These are phyloP conservation scores for Alaudala cheleensis DNA, from an alignment of 2,113 vertebrate genomes.

Conservation along the genomic window DNA sequence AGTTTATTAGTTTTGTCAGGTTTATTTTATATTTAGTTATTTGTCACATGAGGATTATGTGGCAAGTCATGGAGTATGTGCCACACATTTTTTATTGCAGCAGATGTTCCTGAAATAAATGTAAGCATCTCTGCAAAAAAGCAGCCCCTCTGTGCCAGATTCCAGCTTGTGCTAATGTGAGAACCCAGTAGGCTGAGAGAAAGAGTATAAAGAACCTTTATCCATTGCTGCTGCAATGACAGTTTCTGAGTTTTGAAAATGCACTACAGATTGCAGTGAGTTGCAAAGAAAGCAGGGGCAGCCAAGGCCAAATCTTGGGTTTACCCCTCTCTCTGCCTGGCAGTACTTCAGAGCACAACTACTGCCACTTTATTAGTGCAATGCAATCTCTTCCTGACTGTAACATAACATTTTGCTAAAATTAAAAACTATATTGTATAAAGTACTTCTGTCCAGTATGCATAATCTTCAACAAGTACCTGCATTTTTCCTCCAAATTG, in stretches of 20 bases:
- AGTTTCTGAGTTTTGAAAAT: not conserved
- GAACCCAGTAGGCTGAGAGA: slow-evolving; percentile 38
- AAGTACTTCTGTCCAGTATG: not conserved
- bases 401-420: not conserved
- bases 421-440: accelerated
- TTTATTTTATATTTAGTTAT: slow-evolving; percentile 61
- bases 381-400: not conserved
- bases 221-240: not conserved
- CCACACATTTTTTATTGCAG: slow-evolving; percentile 53
- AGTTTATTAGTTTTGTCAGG: slow-evolving; percentile 49
- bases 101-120: slow-evolving; percentile 61
- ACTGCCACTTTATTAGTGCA: not conserved
- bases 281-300: not conserved
- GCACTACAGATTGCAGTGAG: not conserved
- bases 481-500: accelerated
- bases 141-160: slow-evolving; percentile 45
- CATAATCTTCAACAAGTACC: not conserved
- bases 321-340: not conserved
- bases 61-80: slow-evolving; percentile 37
- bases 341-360: not conserved
- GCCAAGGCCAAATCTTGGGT: not conserved
- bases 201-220: slow-evolving; percentile 50
- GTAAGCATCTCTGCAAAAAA: slow-evolving; percentile 51
- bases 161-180: slow-evolving; percentile 42
- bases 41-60: slow-evolving; percentile 53